Conservation (phyloP, 2,113 vertebrate genomes). For the Chascanopsetta lugubris region DNA sequence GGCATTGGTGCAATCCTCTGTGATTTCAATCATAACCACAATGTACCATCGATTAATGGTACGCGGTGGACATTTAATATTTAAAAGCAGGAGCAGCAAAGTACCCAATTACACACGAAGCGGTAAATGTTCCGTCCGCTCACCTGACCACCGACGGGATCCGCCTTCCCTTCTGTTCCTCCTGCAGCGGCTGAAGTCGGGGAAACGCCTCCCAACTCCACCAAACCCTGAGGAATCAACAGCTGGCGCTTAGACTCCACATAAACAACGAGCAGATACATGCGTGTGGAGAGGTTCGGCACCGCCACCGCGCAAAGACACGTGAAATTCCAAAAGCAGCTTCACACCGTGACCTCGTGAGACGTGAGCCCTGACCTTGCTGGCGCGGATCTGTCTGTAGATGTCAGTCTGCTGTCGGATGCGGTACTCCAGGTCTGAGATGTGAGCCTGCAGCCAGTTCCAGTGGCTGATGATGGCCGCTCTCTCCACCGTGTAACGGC, state of each 20-base stretch:
- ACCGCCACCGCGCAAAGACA: background rate
- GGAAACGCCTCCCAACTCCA: conserved; percentile 87
- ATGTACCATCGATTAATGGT: no score
- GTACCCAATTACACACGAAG: no score
- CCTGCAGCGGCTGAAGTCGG: conserved; percentile 71
- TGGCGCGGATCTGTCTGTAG: conserved; percentile 93
- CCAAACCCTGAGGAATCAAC: conserved; percentile 83
- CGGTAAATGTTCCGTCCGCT: no score
- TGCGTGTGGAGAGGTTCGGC: background rate
- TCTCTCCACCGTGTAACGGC: conserved; percentile 93
- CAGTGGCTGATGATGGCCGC: conserved; percentile 98
- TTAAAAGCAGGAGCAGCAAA: no score
- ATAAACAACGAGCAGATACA: background rate
- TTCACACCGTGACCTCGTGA: no score
- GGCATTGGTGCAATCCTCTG: no score
- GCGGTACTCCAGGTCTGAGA: conserved; percentile 98
- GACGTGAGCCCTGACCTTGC: conserved; percentile 85
- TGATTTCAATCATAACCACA: no score
- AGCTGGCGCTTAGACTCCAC: background rate
- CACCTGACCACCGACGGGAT: conserved; percentile 76
- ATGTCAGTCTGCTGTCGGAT: conserved; percentile 98
- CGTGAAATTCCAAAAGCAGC: background rate
- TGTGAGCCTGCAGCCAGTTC: conserved; percentile 99
- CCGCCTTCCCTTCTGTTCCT: conserved; percentile 83
- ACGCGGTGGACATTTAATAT: no score